Evolutionary conservation across 2,113 vertebrate genomes (phyloP), one percentile per base, ranked within the genome.

Genomic region (Motacilla alba): DNA sequence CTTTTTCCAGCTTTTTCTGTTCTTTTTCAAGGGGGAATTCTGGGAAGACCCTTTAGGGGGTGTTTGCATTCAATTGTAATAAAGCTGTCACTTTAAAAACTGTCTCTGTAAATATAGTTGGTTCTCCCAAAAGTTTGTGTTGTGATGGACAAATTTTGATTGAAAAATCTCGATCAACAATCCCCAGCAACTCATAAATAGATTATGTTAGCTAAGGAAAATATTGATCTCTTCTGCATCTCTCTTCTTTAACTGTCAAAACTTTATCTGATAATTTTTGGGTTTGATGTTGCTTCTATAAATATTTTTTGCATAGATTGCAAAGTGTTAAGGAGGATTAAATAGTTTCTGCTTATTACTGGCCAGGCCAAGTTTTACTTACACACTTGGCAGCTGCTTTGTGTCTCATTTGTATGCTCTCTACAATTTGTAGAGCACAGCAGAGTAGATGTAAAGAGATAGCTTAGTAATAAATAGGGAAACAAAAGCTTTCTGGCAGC

Each of bases 391-490:
- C 74, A 95, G 70, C 82, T 91, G 81, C 55, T 83, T 94, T 94
- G 67, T 60, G 27, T 67, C 66, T 85, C 70, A 69, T 90, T 77
- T 90, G 62, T 90, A 44, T 66, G 22, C 66, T 73, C 26, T 46
- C 12, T 87, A n/a, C 62, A 85, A 50, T 73, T 49, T 31, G 50
- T 79, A 88, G 37, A 84, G 74, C 20, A 7, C 56, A 87, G 74
- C 43, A 58, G 63, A 58, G 62, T 14, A 75, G 73, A 79, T 84
- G 79, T 89, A 79, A 80, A 94, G 93, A 74, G 66, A 69, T 9
- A 79, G 50, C 50, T 95, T 90, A 67, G 89, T 93, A 96, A 89
- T 91, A 93, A 95, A 50, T 58, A 58, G 55, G 63, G 66, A 81
- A 93, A 66, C 59, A 86, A 88, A 92, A 89, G 81, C 23, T 82